Base-by-base conservation (phyloP, 2,113 vertebrate genomes). In the Sitta europaea region DNA sequence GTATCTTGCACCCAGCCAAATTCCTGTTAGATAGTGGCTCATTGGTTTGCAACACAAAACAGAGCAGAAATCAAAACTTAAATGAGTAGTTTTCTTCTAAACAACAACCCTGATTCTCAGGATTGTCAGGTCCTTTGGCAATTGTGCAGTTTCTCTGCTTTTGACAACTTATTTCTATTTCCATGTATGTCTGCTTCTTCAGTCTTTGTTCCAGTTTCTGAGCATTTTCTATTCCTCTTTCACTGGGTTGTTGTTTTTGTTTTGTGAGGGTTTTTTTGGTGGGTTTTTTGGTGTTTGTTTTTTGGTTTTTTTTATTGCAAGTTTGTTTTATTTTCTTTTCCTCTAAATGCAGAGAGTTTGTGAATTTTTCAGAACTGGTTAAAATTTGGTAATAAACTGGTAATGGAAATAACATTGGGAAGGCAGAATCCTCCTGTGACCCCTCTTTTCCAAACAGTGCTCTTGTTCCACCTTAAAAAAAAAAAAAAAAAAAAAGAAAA, bases 391-490 rank as follows among this genome's bases (percentile, higher is more conserved):
- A 35, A 31, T 45, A 33, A 86, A 16, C 31, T 48, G 21, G 2
- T 70, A 59, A 25, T 3, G 12, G 59, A 63, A 63, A 85, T 43
- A 48, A 31, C 23, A 28, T 2, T 77, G 73, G 31, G 36, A 62
- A 86, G 45, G 40, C 38, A 92, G 55, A 67, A 59, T 33, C 10
- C 29, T 59, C 65, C 14, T 9, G 19, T 58, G 54, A 40, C 33
- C 6, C 36, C 71, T 87, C 33, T 79, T 70, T 77, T 47, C 45
- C 61, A 51, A 79, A 59, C 38, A 66, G 5, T 73, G 40, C 28
- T 90, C 29, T 74, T 81, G 47, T 4, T 85, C 67, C 66, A 88
- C 93, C 81, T 93, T 94, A 72, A 94, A 47, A 94, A 68, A 83
- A 62, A 45, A 54, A 57, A 33, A 35, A 35, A 89, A 53, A 93